Base-by-base conservation (phyloP, 2,797 vertebrate genomes). In the Spea hammondii region DNA sequence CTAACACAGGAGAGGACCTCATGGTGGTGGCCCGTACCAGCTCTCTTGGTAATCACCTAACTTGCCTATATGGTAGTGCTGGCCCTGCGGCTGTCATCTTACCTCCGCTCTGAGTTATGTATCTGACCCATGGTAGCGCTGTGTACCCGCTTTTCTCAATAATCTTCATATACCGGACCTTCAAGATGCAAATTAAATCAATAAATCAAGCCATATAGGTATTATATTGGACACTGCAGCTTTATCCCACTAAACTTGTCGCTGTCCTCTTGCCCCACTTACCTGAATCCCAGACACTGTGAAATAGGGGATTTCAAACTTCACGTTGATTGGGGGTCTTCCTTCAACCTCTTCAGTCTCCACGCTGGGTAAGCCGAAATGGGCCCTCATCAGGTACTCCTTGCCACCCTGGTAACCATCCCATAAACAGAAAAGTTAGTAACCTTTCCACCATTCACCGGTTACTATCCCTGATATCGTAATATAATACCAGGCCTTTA, bases 141-240 rank as follows among this genome's bases (percentile, higher is more conserved):
- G 97, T 95, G 83, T 96, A 98, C 8, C 96, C 96, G 54, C 96
- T 98, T 84, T 97, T 98, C 88, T 97, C 96, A 10, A 98, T 97
- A 78, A 97, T 98, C 89, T 98, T 98, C 96, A 98, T 98, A 83
- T 97, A 98, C 70, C 96, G 91, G 70, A 97, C 96, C 96, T 96
- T 77, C 3, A 48, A 73, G 13, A 64, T 5, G 13, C 57, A 2
- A 46, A 32, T 32, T 2, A 32, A 32, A 32, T 32, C 32, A 32
- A 32, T 32, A 32, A 32, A 32, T 32, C 32, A 32, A 32, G 32
- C 32, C 32, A 3, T 32, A 3, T 3, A 32, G 2, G 32, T 32
- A 32, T 32, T 32, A 32, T 32, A 32, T 53, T 53, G 51, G 51
- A 11, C 6, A 53, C 51, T 2, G 51, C 6, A 8, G 14, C 10